A percentile compares a stretch with the other conserved stretches of the same genome.
Conservation (phyloP, 2,113 vertebrate species). For the Poecilia latipinna region DNA sequence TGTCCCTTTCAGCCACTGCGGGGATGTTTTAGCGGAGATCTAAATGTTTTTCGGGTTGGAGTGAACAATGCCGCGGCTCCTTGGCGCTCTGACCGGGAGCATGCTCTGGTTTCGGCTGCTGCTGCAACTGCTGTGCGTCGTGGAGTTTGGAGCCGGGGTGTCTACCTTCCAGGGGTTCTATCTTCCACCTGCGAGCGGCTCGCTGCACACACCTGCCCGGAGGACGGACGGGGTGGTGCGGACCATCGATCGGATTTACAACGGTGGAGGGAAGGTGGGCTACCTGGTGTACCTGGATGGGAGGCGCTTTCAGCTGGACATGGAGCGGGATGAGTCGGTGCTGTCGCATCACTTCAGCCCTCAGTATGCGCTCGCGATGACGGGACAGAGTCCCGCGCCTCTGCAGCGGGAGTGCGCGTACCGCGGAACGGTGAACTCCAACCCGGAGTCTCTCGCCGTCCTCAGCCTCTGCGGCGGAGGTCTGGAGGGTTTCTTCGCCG, state of each 20-base stretch:
- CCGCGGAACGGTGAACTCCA: slow-evolving; percentile 90
- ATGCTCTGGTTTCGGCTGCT: slow-evolving; percentile 67
- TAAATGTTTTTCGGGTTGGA: slow-evolving; percentile 52
- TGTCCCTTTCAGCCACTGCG: slow-evolving; percentile 25
- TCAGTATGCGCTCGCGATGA: slow-evolving; percentile 64
- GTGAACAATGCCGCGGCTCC: slow-evolving; percentile 70
- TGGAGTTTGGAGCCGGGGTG: slow-evolving; percentile 45
- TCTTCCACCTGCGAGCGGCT: slow-evolving; percentile 74
- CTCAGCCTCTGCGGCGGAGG: slow-evolving; percentile 90
- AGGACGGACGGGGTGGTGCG: slow-evolving; percentile 83
- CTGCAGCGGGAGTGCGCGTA: slow-evolving; percentile 83
- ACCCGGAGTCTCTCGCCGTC: slow-evolving; percentile 88
- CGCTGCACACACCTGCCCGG: slow-evolving; percentile 73
- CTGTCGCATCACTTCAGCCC: slow-evolving; percentile 74
- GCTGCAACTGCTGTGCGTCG: slow-evolving; percentile 65
- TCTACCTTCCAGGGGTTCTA: slow-evolving; percentile 66
- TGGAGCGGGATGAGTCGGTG: slow-evolving; percentile 86
- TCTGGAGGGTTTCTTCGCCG: slow-evolving; percentile 91
- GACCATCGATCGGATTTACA: slow-evolving; percentile 88
- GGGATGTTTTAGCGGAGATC: slow-evolving; percentile 50
- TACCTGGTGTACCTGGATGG: slow-evolving; percentile 89
- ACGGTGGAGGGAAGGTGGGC: slow-evolving; percentile 89
- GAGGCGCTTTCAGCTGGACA: slow-evolving; percentile 88
- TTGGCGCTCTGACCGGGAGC: slow-evolving; percentile 50
- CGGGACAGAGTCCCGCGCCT: slow-evolving; percentile 60